Conservation (phyloP, 2,888 invertebrate species). For the Eupithecia subfuscata region DNA sequence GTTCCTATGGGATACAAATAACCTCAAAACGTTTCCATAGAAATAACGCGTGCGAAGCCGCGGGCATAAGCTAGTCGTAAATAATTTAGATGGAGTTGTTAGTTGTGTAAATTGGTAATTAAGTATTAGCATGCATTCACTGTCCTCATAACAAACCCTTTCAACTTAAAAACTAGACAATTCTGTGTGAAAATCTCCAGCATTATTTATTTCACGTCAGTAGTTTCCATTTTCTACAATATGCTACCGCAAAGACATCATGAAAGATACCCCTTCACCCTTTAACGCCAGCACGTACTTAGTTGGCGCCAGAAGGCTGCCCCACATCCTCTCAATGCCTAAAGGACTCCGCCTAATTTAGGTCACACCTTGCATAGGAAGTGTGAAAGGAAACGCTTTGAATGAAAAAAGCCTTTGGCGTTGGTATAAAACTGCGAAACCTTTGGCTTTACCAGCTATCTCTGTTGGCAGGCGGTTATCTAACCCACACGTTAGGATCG, state of each 20-base stretch:
- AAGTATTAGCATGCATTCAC: too few species aligned
- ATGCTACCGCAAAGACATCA: constrained; percentile 4
- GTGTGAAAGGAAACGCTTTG: constrained; percentile 37
- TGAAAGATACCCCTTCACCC: constrained; percentile 16
- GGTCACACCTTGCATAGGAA: constrained; percentile 54
- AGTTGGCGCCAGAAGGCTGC: constrained; percentile 44
- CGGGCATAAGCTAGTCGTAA: too few species aligned
- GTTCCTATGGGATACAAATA: too few species aligned
- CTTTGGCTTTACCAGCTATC: not conserved
- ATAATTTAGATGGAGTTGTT: too few species aligned
- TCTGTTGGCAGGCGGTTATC: not conserved
- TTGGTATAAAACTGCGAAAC: not conserved
- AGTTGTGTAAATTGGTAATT: too few species aligned
- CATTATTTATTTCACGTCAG: not conserved
- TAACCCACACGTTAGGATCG: not conserved
- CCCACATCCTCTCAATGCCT: constrained; percentile 55
- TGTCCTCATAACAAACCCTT: too few species aligned
- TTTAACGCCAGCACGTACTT: constrained; percentile 20
- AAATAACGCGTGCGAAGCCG: too few species aligned
- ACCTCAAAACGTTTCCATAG: too few species aligned
- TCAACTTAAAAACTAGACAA: not conserved
- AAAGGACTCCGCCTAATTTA: constrained; percentile 63
- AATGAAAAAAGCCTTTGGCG: constrained; percentile 29
- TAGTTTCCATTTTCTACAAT: too few species aligned
- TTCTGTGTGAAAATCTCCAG: not conserved